Evolutionary conservation across 2,888 invertebrate species (phyloP).

Genomic region (Eledona agricola): DNA sequence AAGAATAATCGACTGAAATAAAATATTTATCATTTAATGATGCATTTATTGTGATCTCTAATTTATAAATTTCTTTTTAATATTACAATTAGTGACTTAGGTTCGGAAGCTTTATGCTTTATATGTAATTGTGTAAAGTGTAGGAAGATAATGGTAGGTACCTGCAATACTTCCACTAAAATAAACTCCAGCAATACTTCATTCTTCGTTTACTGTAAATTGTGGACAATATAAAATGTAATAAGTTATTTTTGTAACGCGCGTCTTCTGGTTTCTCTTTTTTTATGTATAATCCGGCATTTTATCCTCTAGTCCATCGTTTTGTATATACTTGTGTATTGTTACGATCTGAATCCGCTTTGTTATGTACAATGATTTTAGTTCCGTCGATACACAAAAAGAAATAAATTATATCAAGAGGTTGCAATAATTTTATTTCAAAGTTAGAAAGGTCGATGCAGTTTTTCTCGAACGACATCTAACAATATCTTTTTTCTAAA

Average conservation of each 20-base stretch:
- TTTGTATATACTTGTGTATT: constrained; percentile 29
- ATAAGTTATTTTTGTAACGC: constrained; percentile 27
- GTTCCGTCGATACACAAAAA: no score
- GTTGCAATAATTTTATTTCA: no score
- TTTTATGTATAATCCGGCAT: constrained; percentile 22
- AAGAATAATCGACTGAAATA: constrained; percentile 32
- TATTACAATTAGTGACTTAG: constrained; percentile 28
- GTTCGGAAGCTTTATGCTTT: constrained; percentile 27
- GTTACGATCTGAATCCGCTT: constrained; percentile 23
- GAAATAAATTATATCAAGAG: no score
- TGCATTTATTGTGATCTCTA: constrained; percentile 48
- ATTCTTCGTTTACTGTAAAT: constrained; percentile 8
- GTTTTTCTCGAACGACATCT: no score
- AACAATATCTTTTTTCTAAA: no score
- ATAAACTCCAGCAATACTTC: constrained; percentile 11
- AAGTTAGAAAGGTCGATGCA: no score
- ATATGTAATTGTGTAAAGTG: constrained; percentile 37
- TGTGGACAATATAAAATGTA: constrained; percentile 8
- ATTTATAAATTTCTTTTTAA: constrained; percentile 38
- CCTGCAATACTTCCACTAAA: constrained; percentile 42
- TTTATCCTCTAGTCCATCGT: constrained; percentile 33
- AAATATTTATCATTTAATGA: constrained; percentile 22
- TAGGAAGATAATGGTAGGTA: constrained; percentile 39
- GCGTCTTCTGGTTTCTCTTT: constrained; percentile 11
- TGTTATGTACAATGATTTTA: constrained; percentile 29